Percentiles rank a stretch among this genome's conserved stretches.
These are phyloP conservation scores for Drosophila diplacantha DNA, from an alignment of 2,888 invertebrate genomes.

Conservation along the genomic window DNA sequence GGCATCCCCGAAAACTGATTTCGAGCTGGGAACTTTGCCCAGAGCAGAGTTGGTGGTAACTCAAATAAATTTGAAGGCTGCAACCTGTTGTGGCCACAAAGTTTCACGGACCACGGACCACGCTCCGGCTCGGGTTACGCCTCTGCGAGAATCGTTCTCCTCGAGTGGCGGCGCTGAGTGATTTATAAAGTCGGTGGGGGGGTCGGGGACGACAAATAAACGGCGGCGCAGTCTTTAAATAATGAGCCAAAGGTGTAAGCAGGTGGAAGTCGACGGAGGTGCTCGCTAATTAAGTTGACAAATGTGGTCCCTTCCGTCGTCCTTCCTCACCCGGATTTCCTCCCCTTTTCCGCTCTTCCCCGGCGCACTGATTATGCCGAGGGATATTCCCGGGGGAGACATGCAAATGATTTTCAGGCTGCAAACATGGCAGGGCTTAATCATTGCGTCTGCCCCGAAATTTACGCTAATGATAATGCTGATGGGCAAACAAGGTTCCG, in stretches of 20 bases:
- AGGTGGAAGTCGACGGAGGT: slow-evolving; percentile 43
- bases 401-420: slow-evolving; percentile 31
- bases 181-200: slow-evolving; percentile 49
- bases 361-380: slow-evolving; percentile 32
- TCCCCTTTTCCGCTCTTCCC: too few species aligned
- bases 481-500: neutral
- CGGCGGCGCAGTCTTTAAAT: slow-evolving; percentile 42
- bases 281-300: slow-evolving; percentile 63
- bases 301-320: slow-evolving; percentile 46
- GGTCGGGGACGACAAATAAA: slow-evolving; percentile 22
- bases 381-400: slow-evolving; percentile 26
- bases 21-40: neutral
- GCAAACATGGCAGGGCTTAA: slow-evolving; percentile 25
- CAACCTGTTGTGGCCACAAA: slow-evolving; percentile 27
- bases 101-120: neutral
- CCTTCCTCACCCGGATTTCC: neutral
- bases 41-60: neutral
- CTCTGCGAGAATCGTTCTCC: neutral
- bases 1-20: neutral
- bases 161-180: slow-evolving; percentile 36
- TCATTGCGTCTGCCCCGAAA: slow-evolving; percentile 19
- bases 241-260: slow-evolving; percentile 67
- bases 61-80: neutral
- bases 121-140: slow-evolving; percentile 2
- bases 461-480: slow-evolving; percentile 14